Conservation (phyloP, 1,140 invertebrate genomes). For the Lepidostoma basale region DNA sequence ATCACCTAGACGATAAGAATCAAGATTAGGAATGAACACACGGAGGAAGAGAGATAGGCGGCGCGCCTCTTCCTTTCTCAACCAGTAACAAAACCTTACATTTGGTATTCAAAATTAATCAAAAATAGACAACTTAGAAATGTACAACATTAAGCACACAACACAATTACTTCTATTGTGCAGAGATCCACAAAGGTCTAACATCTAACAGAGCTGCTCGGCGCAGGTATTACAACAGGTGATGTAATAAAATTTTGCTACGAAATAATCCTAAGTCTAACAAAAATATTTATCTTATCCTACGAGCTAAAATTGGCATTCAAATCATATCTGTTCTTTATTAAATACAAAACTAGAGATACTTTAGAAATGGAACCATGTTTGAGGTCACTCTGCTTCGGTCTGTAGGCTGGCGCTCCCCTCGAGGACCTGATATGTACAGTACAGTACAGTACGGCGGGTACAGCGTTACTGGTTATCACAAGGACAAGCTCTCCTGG, state of each 20-base stretch:
- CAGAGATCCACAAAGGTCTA: constrained; percentile 45
- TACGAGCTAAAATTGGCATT: constrained; percentile 47
- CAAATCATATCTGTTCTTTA: constrained; percentile 44
- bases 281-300: constrained; percentile 46
- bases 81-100: constrained; percentile 17
- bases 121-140: constrained; percentile 45
- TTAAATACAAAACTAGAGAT: constrained; percentile 47
- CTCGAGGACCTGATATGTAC: constrained; percentile 1
- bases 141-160: constrained; percentile 46
- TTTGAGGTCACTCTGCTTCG: constrained; percentile 41
- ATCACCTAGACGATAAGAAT: constrained; percentile 51
- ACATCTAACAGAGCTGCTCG: constrained; percentile 43
- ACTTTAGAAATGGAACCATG: constrained; percentile 47
- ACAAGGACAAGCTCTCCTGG: constrained; percentile 14
- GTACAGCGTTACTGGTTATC: constrained; percentile 5
- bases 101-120: constrained; percentile 46
- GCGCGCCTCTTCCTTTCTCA: neutral
- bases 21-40: constrained; percentile 7
- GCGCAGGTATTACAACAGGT: constrained; percentile 36
- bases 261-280: constrained; percentile 40
- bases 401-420: constrained; percentile 6
- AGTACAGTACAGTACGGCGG: neutral
- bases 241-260: constrained; percentile 22
- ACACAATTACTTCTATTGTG: constrained; percentile 45
- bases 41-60: constrained; percentile 17